Evolutionary conservation across 2,113 vertebrate species (phyloP).

Genomic region (Nerophis lumbriciformis): DNA sequence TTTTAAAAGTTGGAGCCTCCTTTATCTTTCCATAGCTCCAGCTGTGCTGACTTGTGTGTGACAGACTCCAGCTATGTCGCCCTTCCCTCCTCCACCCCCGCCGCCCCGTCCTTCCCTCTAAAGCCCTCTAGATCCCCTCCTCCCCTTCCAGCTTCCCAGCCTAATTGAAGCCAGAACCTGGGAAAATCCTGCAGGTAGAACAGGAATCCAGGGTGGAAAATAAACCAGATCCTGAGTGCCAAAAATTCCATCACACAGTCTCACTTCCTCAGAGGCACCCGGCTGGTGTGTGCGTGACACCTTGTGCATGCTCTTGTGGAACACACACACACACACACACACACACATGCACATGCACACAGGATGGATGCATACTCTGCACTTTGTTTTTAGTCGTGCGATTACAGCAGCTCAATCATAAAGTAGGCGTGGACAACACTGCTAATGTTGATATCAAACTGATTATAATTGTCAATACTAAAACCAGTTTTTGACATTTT

Average conservation of each 20-base stretch:
- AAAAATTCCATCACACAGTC: slow-evolving; percentile 69
- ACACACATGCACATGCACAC: slow-evolving; percentile 21
- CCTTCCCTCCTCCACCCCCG: slow-evolving; percentile 20
- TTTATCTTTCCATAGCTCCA: slow-evolving; percentile 40
- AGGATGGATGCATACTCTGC: slow-evolving; percentile 9
- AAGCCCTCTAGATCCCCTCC: slow-evolving; percentile 11
- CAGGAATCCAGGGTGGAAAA: slow-evolving; percentile 68
- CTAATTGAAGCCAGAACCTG: slow-evolving; percentile 76
- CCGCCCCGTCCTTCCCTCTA: slow-evolving; percentile 11
- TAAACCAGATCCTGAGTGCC: slow-evolving; percentile 67
- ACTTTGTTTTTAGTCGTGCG: neutral
- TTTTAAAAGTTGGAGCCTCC: slow-evolving; percentile 16
- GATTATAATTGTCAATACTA: too few relatives aligned
- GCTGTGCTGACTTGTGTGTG: slow-evolving; percentile 71
- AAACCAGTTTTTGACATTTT: too few relatives aligned
- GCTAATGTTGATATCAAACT: too few relatives aligned
- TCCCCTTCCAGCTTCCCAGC: slow-evolving; percentile 43
- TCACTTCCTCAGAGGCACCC: slow-evolving; percentile 58
- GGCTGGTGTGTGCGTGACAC: slow-evolving; percentile 44
- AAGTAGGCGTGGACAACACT: too few relatives aligned
- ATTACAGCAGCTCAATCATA: slow-evolving; percentile 14
- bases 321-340: slow-evolving; percentile 27
- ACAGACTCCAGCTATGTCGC: slow-evolving; percentile 63
- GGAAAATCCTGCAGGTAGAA: slow-evolving; percentile 73
- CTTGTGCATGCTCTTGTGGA: slow-evolving; percentile 13